These are phyloP conservation scores for Yponomeuta cagnagella DNA, from an alignment of 2,888 invertebrate species.

Conservation along the genomic window DNA sequence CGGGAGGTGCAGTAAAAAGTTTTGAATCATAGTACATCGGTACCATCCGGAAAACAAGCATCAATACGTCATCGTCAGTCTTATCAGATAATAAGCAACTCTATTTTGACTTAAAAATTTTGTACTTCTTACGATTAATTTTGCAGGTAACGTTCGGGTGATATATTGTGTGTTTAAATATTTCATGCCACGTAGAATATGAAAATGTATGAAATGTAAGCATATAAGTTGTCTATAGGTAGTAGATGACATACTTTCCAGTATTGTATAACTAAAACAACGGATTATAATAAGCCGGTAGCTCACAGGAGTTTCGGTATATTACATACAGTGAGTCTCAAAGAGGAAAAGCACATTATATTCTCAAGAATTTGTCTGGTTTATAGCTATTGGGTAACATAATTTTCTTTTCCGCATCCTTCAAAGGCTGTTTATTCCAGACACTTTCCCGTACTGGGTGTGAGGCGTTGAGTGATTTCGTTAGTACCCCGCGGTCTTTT, in stretches of 20 bases:
- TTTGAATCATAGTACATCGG: slow-evolving; percentile 54
- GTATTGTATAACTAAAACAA: too few species aligned
- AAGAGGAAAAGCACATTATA: slow-evolving; percentile 8
- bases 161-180: too few species aligned
- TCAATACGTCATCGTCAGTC: slow-evolving; percentile 48
- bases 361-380: slow-evolving; percentile 18
- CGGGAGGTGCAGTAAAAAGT: slow-evolving; percentile 53
- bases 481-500: slow-evolving; percentile 22
- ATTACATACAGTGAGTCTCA: neutral
- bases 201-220: too few species aligned
- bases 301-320: too few species aligned
- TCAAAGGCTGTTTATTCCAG: slow-evolving; percentile 8
- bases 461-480: slow-evolving; percentile 25
- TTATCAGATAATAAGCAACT: slow-evolving; percentile 20
- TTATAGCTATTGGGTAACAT: slow-evolving; percentile 10
- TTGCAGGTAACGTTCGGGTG: too few species aligned
- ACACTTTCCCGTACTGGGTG: slow-evolving; percentile 7
- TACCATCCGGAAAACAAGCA: slow-evolving; percentile 37
- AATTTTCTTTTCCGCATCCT: slow-evolving; percentile 12
- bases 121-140: too few species aligned
- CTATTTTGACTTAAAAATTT: too few species aligned
- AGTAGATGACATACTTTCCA: too few species aligned
- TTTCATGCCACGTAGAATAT: too few species aligned
- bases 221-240: too few species aligned
- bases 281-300: too few species aligned